Conservation (phyloP, 2,888 invertebrate species). For the Habroteleia sp. region DNA sequence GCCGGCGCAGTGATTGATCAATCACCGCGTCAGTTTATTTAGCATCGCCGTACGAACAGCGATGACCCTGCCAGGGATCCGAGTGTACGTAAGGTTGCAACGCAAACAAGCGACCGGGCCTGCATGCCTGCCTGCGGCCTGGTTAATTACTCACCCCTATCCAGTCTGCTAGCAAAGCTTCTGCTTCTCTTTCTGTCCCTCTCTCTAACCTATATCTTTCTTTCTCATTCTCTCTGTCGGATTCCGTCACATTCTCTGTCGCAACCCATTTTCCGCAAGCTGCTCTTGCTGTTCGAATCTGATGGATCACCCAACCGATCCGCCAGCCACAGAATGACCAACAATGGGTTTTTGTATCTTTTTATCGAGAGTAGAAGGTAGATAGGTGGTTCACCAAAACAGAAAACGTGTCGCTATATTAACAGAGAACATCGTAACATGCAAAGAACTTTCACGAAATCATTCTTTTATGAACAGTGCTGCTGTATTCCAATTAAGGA, state of each 20-base stretch:
- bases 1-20: slow-evolving; percentile 55
- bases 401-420: slow-evolving; percentile 71
- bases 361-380: slow-evolving; percentile 74
- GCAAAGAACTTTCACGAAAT: too few relatives aligned
- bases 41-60: slow-evolving; percentile 67
- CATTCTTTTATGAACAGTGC: too few relatives aligned
- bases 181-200: slow-evolving; percentile 64
- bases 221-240: slow-evolving; percentile 26
- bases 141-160: slow-evolving; percentile 80
- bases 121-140: slow-evolving; percentile 72
- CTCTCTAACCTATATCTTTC: slow-evolving; percentile 23
- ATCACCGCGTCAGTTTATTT: slow-evolving; percentile 62
- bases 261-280: slow-evolving; percentile 73
- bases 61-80: slow-evolving; percentile 70
- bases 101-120: slow-evolving; percentile 72
- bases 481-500: too few relatives aligned
- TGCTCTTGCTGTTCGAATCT: slow-evolving; percentile 76
- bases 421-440: too few relatives aligned
- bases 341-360: slow-evolving; percentile 79
- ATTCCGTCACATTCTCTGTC: slow-evolving; percentile 55
- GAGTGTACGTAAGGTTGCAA: slow-evolving; percentile 75
- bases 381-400: slow-evolving; percentile 73
- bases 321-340: slow-evolving; percentile 80
- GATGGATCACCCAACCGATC: slow-evolving; percentile 78
- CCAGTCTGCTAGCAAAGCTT: slow-evolving; percentile 73